Percentiles rank a stretch among this genome's conserved stretches.
phyloP scores from a whole-genome alignment of 2,888 invertebrate species.

The Trissonchulus latispiculum region DNA sequence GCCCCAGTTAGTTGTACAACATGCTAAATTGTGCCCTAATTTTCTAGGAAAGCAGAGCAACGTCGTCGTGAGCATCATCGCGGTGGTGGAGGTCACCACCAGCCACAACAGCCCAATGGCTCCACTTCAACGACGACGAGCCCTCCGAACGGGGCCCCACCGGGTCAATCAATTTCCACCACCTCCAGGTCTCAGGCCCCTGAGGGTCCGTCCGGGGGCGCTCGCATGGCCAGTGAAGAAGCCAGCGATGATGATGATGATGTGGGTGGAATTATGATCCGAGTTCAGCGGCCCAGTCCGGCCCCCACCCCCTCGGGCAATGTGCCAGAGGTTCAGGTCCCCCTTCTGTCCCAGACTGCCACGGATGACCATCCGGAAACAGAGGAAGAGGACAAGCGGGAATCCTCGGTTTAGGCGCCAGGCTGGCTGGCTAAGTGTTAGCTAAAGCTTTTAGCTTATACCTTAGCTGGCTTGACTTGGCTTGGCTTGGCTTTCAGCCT shows the following conservation, averaged over 20 bases:
- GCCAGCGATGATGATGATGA: conserved; percentile 15
- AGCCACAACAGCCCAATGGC: no score
- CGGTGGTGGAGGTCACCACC: neutral
- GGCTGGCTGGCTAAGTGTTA: no score
- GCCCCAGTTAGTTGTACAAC: no score
- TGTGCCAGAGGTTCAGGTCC: neutral
- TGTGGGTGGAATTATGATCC: conserved; percentile 22
- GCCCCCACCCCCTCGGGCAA: neutral
- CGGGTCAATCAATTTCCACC: neutral
- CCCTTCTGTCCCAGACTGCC: neutral
- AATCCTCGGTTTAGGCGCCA: neutral
- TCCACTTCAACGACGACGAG: neutral
- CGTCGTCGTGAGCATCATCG: no score
- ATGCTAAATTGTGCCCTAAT: no score
- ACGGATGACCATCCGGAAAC: neutral
- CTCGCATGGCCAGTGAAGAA: neutral
- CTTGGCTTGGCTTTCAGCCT: no score
- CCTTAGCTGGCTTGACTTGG: no score
- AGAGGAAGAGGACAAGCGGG: neutral
- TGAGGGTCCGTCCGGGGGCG: conserved; percentile 6
- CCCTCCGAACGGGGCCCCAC: neutral
- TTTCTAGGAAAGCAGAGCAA: no score
- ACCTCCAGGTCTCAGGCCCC: neutral
- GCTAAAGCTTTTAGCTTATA: no score
- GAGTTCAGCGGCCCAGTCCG: conserved; percentile 20